Conservation (phyloP, 2,888 invertebrate species). For the Rotaria sp. region DNA sequence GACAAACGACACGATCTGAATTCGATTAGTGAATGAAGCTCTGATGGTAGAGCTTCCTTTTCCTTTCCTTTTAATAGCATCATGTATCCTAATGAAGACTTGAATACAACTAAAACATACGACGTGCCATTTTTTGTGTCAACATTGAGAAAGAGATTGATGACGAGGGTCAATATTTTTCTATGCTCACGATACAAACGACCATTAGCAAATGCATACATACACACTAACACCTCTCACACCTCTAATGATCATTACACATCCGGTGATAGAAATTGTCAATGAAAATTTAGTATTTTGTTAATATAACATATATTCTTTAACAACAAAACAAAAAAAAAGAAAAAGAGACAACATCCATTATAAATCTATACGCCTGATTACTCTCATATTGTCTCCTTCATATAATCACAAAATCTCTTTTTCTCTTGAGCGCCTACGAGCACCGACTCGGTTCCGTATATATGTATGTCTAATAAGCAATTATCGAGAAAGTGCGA, state of each 20-base stretch:
- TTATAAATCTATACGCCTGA: not conserved
- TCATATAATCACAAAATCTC: not conserved
- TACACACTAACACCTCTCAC: slow-evolving; percentile 18
- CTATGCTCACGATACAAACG: not conserved
- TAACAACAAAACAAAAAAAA: too few relatives aligned
- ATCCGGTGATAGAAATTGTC: not conserved
- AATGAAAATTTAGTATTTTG: not conserved
- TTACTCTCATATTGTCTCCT: not conserved
- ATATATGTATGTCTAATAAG: not conserved
- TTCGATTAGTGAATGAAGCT: not conserved
- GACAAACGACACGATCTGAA: slow-evolving; percentile 24
- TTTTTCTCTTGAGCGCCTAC: not conserved
- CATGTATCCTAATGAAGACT: slow-evolving; percentile 8
- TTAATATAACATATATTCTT: not conserved
- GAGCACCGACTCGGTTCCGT: not conserved
- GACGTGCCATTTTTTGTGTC: slow-evolving; percentile 12
- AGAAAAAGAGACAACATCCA: not conserved
- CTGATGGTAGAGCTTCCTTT: not conserved
- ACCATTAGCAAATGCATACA: slow-evolving; percentile 3
- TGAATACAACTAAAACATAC: slow-evolving; percentile 22
- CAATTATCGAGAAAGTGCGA: slow-evolving; percentile 15
- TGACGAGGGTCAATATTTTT: slow-evolving; percentile 20
- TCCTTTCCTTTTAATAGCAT: slow-evolving; percentile 13
- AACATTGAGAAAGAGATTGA: slow-evolving; percentile 5
- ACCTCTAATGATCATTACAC: slow-evolving; percentile 19